Evolutionary conservation across 2,888 invertebrate genomes (phyloP).

Genomic region (Caenorhabditis sulstoni): DNA sequence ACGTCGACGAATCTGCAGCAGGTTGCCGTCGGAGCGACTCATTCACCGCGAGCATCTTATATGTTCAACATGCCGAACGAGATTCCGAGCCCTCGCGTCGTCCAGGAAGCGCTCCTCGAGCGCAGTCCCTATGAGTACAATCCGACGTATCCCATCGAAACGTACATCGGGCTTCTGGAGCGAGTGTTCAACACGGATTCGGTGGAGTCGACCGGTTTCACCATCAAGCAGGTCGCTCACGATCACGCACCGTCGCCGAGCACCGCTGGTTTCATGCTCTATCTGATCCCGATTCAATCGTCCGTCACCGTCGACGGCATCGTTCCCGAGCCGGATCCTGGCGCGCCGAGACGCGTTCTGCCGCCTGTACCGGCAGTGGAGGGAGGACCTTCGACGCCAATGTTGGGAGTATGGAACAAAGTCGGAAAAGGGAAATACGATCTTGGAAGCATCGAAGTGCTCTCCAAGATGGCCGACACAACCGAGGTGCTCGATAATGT

Average conservation of each 20-base stretch:
- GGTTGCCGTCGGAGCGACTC: too few relatives aligned
- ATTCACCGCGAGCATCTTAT: too few relatives aligned
- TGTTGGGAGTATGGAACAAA: too few relatives aligned
- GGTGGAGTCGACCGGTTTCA: slow-evolving; percentile 5
- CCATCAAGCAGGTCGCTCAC: slow-evolving; percentile 3
- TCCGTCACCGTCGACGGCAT: not conserved
- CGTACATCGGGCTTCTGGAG: slow-evolving; percentile 13
- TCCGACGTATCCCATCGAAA: not conserved
- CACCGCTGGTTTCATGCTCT: slow-evolving; percentile 23
- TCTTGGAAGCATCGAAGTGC: too few relatives aligned
- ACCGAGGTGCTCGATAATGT: too few relatives aligned
- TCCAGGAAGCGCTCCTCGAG: not conserved
- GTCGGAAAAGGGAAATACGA: too few relatives aligned
- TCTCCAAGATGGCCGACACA: too few relatives aligned
- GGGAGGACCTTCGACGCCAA: too few relatives aligned
- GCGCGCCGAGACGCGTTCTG: slow-evolving; percentile 5
- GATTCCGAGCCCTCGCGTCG: too few relatives aligned
- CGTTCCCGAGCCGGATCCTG: slow-evolving; percentile 22
- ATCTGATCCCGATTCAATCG: slow-evolving; percentile 1
- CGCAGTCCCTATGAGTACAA: slow-evolving; percentile 14
- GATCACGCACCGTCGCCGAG: slow-evolving; percentile 9
- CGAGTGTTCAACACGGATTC: slow-evolving; percentile 21
- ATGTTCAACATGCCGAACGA: too few relatives aligned
- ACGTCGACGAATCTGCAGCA: too few relatives aligned
- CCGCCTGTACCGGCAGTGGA: not conserved